phyloP scores from a whole-genome alignment of 2,797 vertebrate species.

The Gambelia wislizenii region DNA sequence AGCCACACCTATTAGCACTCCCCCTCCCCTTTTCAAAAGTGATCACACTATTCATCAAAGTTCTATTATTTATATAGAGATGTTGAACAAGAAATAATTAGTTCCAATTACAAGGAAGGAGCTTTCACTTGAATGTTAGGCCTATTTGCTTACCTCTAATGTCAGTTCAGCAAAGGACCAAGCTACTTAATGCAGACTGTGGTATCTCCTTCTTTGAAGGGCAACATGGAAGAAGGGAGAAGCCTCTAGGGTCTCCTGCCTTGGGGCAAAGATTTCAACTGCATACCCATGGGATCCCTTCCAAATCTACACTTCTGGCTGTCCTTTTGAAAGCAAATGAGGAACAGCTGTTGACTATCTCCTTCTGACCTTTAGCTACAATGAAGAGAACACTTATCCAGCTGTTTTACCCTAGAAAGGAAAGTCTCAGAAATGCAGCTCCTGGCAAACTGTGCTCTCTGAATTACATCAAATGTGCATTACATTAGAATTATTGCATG shows the following conservation, averaged over 20 bases:
- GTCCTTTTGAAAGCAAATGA: slow-evolving; percentile 33
- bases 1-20: background rate
- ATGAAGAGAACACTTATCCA: background rate
- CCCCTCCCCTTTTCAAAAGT: background rate
- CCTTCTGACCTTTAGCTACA: slow-evolving; percentile 21
- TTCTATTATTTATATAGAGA: slow-evolving; percentile 1
- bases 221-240: background rate
- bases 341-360: slow-evolving; percentile 36
- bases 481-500: background rate
- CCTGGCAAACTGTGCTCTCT: background rate
- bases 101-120: background rate
- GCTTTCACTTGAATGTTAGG: background rate
- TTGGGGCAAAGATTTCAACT: slow-evolving; percentile 26
- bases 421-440: background rate
- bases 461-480: background rate
- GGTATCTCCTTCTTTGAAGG: slow-evolving; percentile 20
- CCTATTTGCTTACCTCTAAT: slow-evolving; percentile 2
- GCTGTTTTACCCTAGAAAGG: background rate
- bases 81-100: background rate
- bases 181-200: background rate
- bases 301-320: slow-evolving; percentile 11
- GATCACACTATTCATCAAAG: background rate
- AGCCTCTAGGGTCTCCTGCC: slow-evolving; percentile 10
- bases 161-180: background rate
- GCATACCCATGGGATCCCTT: background rate